Evolutionary conservation across 2,113 vertebrate species (phyloP).

Genomic region (Podarcis cretensis): DNA sequence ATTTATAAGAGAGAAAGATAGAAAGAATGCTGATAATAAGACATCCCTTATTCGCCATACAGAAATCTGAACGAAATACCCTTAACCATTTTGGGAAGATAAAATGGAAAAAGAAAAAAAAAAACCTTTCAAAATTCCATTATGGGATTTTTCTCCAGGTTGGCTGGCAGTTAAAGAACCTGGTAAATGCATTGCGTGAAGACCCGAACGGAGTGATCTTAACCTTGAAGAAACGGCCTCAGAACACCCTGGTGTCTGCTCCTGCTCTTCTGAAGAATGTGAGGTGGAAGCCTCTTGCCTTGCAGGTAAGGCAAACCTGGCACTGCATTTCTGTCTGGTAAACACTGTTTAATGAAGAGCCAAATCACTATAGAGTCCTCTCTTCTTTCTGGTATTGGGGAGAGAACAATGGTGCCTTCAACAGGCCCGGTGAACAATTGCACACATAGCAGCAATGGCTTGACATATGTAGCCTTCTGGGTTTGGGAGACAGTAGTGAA

Average conservation of each 20-base stretch:
- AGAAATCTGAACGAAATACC: constrained; percentile 21
- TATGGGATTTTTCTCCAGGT: constrained; percentile 75
- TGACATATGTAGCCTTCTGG: too few relatives aligned
- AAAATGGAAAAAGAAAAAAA: background rate
- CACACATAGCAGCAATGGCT: background rate
- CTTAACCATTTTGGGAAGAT: constrained; percentile 3
- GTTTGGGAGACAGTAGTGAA: too few relatives aligned
- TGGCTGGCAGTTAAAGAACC: constrained; percentile 92
- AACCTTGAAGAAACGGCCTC: constrained; percentile 89
- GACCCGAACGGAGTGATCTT: constrained; percentile 89
- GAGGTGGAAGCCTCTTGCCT: constrained; percentile 88
- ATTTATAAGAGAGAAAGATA: background rate
- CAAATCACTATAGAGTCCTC: background rate
- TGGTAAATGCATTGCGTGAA: constrained; percentile 89
- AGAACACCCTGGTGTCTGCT: constrained; percentile 88
- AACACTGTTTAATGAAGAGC: background rate
- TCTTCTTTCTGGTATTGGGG: too few relatives aligned
- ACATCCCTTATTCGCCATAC: background rate
- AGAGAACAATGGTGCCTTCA: background rate
- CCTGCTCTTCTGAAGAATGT: constrained; percentile 89
- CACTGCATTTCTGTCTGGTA: fast-evolving
- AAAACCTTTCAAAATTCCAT: constrained; percentile 48
- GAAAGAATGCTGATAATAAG: background rate
- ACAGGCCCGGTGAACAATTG: background rate
- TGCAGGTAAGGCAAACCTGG: constrained; percentile 80